Evolutionary conservation across 2,888 invertebrate genomes (phyloP).

Genomic region (Acanthosepion lycidas): DNA sequence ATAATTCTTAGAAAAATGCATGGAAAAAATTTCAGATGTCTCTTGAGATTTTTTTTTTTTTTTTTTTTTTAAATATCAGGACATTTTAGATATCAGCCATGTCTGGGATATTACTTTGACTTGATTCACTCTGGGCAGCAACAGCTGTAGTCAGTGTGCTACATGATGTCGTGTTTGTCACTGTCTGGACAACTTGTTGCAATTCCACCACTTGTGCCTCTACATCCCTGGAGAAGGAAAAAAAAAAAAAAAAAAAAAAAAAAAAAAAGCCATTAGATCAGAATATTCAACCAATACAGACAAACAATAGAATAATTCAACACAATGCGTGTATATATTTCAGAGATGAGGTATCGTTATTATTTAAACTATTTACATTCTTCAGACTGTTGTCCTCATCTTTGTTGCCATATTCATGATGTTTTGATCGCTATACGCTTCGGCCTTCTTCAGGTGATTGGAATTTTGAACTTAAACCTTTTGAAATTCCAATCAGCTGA

Average conservation of each 20-base stretch:
- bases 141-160: constrained; percentile 1
- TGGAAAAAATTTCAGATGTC: constrained; percentile 17
- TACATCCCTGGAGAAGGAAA: constrained; percentile 61
- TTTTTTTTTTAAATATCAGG: neutral
- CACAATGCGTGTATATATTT: neutral
- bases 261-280: neutral
- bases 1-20: constrained; percentile 13
- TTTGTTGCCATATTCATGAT: no score
- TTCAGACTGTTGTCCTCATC: no score
- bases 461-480: no score
- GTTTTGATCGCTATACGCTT: no score
- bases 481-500: no score
- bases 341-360: no score
- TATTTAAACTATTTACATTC: no score
- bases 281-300: neutral
- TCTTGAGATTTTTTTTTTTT: neutral
- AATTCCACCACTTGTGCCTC: constrained; percentile 70
- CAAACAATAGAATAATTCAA: neutral
- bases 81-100: neutral
- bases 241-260: constrained; percentile 22
- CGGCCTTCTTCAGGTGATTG: no score
- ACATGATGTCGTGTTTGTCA: constrained; percentile 58
- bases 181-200: constrained; percentile 68
- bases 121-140: neutral
- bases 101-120: no score